phyloP scores from a whole-genome alignment of 1,140 invertebrate species.

The Arctopsyche grandis region DNA sequence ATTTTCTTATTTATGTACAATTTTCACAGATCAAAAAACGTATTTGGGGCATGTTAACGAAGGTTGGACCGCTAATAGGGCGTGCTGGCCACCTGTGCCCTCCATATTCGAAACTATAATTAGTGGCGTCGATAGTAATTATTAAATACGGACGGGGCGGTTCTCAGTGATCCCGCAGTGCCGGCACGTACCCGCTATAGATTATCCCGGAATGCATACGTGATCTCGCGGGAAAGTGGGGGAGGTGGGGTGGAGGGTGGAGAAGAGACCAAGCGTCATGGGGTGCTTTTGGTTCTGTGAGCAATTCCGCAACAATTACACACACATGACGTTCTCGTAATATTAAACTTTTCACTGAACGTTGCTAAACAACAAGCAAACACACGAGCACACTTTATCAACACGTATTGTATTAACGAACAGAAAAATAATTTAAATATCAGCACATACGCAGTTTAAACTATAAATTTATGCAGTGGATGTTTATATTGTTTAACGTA shows the following conservation, averaged over 20 bases:
- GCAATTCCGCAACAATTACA: constrained; percentile 26
- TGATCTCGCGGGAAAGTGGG: neutral
- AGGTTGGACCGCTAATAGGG: constrained; percentile 30
- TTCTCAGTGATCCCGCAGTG: neutral
- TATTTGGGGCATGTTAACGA: constrained; percentile 32
- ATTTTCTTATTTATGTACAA: no score
- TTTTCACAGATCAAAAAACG: neutral
- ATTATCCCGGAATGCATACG: constrained; percentile 29
- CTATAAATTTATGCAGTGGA: no score
- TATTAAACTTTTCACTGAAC: constrained; percentile 14
- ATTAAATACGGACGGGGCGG: constrained; percentile 7
- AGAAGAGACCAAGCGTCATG: neutral
- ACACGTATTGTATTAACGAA: no score
- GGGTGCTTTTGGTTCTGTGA: neutral
- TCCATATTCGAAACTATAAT: constrained; percentile 25
- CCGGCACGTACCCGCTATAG: constrained; percentile 10
- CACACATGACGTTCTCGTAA: constrained; percentile 26
- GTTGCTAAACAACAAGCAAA: neutral
- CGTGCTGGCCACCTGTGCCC: constrained; percentile 27
- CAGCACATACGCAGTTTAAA: no score
- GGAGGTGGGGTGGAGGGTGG: neutral
- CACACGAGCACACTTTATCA: neutral
- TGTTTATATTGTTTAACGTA: no score
- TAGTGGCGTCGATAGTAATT: constrained; percentile 35
- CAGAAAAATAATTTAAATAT: no score